A percentile compares a stretch with the other conserved stretches of the same genome.
Evolutionary conservation across 2,113 vertebrate species (phyloP).

Genomic region (Tricholaema leucomelas): DNA sequence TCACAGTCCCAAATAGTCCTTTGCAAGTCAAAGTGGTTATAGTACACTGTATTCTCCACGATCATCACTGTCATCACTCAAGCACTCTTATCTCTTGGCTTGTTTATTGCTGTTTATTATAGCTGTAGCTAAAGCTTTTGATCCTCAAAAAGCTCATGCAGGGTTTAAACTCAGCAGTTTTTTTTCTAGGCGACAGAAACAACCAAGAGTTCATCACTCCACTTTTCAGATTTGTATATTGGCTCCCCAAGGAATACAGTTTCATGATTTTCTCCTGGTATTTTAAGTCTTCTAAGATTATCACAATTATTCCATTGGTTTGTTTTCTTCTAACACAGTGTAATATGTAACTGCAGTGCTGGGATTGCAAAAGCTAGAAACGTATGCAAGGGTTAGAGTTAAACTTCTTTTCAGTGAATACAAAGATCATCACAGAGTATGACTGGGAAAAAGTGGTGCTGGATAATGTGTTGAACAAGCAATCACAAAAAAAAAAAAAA

Average conservation of each 20-base stretch:
- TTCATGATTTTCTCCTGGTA: neutral
- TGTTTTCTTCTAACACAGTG: neutral
- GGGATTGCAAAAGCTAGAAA: neutral
- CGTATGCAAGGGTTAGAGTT: neutral
- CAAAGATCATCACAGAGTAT: neutral
- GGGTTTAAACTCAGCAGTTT: neutral
- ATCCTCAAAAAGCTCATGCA: neutral
- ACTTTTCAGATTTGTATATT: neutral
- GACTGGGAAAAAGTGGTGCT: neutral
- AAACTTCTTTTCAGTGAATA: neutral
- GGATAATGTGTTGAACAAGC: neutral
- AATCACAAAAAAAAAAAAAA: neutral
- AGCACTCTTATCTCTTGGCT: neutral
- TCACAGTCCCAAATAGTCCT: neutral
- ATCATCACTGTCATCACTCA: neutral
- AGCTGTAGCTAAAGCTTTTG: slow-evolving; percentile 13
- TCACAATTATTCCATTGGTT: neutral
- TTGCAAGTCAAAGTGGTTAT: neutral
- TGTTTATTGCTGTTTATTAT: neutral
- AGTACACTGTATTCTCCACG: neutral
- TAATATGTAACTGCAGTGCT: neutral
- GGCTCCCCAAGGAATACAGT: neutral
- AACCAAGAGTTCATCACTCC: neutral
- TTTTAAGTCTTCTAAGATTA: neutral
- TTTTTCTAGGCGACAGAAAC: neutral